Conservation (phyloP, 2,888 invertebrate genomes). For the Formica aserva region DNA sequence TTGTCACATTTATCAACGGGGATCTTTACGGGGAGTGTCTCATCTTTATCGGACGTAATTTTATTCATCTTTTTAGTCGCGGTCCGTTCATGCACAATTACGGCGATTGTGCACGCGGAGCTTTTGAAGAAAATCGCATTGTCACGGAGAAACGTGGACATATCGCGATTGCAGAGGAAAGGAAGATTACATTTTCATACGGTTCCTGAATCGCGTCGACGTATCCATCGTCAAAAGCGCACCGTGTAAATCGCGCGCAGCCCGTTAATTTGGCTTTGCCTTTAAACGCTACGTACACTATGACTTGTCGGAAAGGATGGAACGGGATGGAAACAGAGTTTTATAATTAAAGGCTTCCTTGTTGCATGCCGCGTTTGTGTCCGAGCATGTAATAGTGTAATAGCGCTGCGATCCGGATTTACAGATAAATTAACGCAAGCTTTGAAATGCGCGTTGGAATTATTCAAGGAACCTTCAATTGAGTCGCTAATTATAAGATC, state of each 20-base stretch:
- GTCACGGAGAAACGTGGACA: constrained; percentile 51
- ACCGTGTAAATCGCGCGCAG: constrained; percentile 39
- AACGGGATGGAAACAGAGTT: constrained; percentile 41
- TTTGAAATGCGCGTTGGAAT: constrained; percentile 21
- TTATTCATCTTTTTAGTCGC: neutral
- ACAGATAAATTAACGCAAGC: constrained; percentile 43
- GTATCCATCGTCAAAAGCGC: constrained; percentile 33
- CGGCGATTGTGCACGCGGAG: constrained; percentile 61
- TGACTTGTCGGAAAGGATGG: constrained; percentile 31
- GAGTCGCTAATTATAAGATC: constrained; percentile 23
- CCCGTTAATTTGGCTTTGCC: constrained; percentile 48
- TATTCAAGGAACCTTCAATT: constrained; percentile 10
- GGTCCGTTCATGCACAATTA: constrained; percentile 15
- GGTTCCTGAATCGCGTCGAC: constrained; percentile 59
- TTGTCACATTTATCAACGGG: neutral
- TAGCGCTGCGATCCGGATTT: constrained; percentile 25
- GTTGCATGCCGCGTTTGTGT: constrained; percentile 11
- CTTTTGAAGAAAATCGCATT: constrained; percentile 77
- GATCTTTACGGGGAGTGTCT: constrained; percentile 8
- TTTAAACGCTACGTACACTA: constrained; percentile 17
- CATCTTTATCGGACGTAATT: neutral
- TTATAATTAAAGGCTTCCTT: constrained; percentile 47
- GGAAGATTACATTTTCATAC: constrained; percentile 56
- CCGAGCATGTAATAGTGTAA: constrained; percentile 39
- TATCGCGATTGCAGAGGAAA: constrained; percentile 36